These are phyloP conservation scores for Coenonympha glycerion DNA, from an alignment of 2,888 invertebrate species.

Conservation along the genomic window DNA sequence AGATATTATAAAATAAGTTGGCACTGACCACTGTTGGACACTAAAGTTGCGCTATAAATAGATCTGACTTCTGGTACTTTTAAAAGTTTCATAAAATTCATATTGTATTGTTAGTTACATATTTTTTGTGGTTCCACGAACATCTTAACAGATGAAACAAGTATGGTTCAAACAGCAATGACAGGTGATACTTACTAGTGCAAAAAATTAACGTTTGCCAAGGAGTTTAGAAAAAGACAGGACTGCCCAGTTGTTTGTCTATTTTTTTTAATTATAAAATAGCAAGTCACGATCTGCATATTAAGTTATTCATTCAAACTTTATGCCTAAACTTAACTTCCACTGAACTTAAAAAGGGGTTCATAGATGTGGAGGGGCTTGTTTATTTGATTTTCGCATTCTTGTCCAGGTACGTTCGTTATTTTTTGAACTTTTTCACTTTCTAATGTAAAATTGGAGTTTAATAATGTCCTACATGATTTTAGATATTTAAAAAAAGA, in stretches of 20 bases:
- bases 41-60: not conserved
- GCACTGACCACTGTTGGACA: not conserved
- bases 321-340: not conserved
- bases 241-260: conserved; percentile 3
- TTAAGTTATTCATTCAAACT: conserved; percentile 6
- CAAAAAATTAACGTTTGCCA: conserved; percentile 2
- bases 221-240: not conserved
- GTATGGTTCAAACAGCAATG: conserved; percentile 11
- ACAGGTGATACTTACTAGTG: conserved; percentile 10
- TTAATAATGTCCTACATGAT: no score
- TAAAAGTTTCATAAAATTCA: not conserved
- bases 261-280: conserved; percentile 4
- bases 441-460: no score
- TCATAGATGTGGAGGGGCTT: no score
- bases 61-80: not conserved
- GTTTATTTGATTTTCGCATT: no score
- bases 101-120: not conserved
- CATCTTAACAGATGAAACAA: not conserved
- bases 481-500: no score
- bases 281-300: conserved; percentile 13
- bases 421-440: no score
- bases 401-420: no score
- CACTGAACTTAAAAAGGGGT: no score
- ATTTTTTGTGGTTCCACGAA: not conserved
- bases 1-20: no score